Evolutionary conservation across 2,797 vertebrate species (phyloP).

Genomic region (Lepus townsendii): DNA sequence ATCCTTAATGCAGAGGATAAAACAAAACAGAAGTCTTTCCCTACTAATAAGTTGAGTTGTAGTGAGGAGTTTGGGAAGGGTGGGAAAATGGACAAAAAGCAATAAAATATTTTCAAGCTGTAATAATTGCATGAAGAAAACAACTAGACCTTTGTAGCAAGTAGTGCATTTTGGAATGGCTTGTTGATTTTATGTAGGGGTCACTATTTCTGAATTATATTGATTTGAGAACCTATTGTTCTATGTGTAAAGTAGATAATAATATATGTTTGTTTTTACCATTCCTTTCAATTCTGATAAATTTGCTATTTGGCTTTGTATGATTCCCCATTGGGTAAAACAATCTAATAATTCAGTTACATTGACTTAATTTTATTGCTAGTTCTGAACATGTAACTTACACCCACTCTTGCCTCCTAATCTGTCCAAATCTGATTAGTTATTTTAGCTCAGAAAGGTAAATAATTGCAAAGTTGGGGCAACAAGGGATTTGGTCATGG

Average conservation of each 20-base stretch:
- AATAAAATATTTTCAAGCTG: not conserved
- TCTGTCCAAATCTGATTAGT: slow-evolving; percentile 34
- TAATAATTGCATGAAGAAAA: not conserved
- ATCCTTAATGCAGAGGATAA: not conserved
- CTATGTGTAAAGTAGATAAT: not conserved
- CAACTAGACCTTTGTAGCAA: not conserved
- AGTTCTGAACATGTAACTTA: not conserved
- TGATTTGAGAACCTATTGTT: slow-evolving; percentile 11
- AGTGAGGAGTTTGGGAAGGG: not conserved
- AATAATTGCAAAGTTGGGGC: slow-evolving; percentile 60
- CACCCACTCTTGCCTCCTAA: not conserved
- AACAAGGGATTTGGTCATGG: slow-evolving; percentile 33
- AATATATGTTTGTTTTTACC: not conserved
- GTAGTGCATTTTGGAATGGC: not conserved
- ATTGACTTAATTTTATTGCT: slow-evolving; percentile 44
- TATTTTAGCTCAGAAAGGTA: slow-evolving; percentile 64
- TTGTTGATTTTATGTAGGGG: not conserved
- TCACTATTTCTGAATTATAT: not conserved
- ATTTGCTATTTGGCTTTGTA: not conserved
- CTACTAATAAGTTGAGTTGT: not conserved
- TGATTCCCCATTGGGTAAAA: not conserved
- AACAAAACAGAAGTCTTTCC: not conserved
- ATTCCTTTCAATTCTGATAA: slow-evolving; percentile 37
- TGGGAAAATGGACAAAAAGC: not conserved
- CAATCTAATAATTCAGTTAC: slow-evolving; percentile 4